Conservation (phyloP, 2,888 invertebrate genomes). For the Atherix ibis region DNA sequence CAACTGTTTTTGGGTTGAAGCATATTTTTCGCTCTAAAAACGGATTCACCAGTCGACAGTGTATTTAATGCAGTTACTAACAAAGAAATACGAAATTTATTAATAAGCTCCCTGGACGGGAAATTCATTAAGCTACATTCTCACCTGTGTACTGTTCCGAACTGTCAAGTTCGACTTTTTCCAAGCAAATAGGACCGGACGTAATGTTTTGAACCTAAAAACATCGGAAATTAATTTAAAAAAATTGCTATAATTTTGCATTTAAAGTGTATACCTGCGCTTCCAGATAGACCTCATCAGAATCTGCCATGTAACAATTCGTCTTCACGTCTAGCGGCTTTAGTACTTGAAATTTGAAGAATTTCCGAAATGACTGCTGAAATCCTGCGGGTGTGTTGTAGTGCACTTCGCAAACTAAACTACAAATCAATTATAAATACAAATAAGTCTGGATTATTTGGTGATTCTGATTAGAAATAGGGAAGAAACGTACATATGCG, state of each 20-base stretch:
- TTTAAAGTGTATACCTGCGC: constrained; percentile 38
- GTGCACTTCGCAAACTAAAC: constrained; percentile 89
- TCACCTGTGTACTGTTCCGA: constrained; percentile 69
- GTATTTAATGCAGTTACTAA: constrained; percentile 55
- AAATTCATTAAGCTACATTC: no score
- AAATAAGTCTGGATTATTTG: neutral
- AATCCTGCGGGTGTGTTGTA: constrained; percentile 65
- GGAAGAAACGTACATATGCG: constrained; percentile 65
- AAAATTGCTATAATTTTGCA: neutral
- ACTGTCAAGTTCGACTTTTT: constrained; percentile 86
- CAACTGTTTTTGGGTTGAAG: constrained; percentile 81
- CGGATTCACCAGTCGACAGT: constrained; percentile 46
- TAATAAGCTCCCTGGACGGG: no score
- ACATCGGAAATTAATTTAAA: neutral
- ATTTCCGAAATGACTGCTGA: constrained; percentile 79
- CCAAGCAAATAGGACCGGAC: constrained; percentile 78
- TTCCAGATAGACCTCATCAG: constrained; percentile 57
- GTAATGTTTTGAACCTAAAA: constrained; percentile 82
- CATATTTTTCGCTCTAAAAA: constrained; percentile 64
- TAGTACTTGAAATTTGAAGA: constrained; percentile 95
- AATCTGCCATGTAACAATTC: constrained; percentile 90
- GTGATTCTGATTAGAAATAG: constrained; percentile 1
- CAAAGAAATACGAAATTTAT: constrained; percentile 3
- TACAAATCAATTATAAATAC: constrained; percentile 27
- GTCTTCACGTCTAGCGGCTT: constrained; percentile 98